Evolutionary conservation across 2,113 vertebrate species (phyloP).

Genomic region (Larimichthys polyactis): DNA sequence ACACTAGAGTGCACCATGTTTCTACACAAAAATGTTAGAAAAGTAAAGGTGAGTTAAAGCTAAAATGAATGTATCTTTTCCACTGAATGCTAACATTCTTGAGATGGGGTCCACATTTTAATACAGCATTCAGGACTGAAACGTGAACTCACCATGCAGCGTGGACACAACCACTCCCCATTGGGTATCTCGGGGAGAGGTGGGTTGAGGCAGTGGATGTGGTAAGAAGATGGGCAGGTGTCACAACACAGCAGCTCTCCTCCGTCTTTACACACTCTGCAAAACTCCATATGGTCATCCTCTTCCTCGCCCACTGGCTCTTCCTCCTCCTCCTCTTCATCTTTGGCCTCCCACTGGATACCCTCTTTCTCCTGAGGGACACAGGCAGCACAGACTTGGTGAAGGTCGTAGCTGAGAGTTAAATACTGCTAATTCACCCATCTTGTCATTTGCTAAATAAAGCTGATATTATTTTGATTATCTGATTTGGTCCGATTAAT

Average conservation of each 20-base stretch:
- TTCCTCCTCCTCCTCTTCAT: slow-evolving; percentile 94
- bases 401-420: not conserved
- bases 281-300: slow-evolving; percentile 99
- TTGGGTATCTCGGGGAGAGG: slow-evolving; percentile 98
- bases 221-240: slow-evolving; percentile 94
- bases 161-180: slow-evolving; percentile 98
- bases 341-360: slow-evolving; percentile 98
- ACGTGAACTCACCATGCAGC: slow-evolving; percentile 93
- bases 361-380: slow-evolving; percentile 95
- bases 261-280: slow-evolving; percentile 96
- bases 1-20: not conserved
- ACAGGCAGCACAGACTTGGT: not conserved
- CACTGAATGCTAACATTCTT: not conserved
- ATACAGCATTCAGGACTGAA: not conserved
- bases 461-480: not conserved
- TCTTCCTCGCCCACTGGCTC: slow-evolving; percentile 92
- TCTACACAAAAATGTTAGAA: not conserved
- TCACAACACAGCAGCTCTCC: slow-evolving; percentile 93
- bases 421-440: not conserved
- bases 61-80: too few relatives aligned
- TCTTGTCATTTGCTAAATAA: not conserved
- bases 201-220: slow-evolving; percentile 97
- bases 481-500: not conserved
- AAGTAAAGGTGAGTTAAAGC: not conserved
- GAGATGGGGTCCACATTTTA: not conserved